Conservation (phyloP, 2,797 vertebrate species). For the Cetoscarus ocellatus region DNA sequence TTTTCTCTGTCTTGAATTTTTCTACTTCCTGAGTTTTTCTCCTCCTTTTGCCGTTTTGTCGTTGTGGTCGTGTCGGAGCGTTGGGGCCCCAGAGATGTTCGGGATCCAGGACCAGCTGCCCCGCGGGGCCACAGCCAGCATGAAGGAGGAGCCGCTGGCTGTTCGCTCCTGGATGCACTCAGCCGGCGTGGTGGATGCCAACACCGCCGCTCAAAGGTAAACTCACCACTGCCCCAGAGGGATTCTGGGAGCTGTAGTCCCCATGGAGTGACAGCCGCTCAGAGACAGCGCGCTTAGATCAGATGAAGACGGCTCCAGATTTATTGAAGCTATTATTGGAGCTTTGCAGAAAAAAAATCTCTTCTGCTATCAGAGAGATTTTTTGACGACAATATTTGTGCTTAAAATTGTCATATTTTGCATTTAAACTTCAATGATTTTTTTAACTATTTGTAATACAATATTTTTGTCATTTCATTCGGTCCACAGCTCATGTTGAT, state of each 20-base stretch:
- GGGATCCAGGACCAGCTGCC: slow-evolving; percentile 93
- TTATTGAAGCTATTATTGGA: too few relatives aligned
- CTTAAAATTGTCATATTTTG: too few relatives aligned
- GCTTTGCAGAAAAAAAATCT: too few relatives aligned
- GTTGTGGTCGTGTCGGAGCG: background rate
- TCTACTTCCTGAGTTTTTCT: background rate
- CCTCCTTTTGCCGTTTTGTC: background rate
- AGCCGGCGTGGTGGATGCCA: slow-evolving; percentile 92
- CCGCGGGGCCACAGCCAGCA: slow-evolving; percentile 87
- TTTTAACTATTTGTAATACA: too few relatives aligned
- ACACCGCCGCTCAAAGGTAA: slow-evolving; percentile 95
- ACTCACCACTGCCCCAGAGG: slow-evolving; percentile 60
- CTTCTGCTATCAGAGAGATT: too few relatives aligned
- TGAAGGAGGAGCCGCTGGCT: slow-evolving; percentile 96
- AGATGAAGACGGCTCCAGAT: background rate
- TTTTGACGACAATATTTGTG: too few relatives aligned
- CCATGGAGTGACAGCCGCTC: slow-evolving; percentile 10
- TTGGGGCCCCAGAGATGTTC: slow-evolving; percentile 83
- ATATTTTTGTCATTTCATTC: too few relatives aligned
- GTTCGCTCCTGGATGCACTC: slow-evolving; percentile 96
- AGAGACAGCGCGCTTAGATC: background rate
- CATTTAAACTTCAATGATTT: too few relatives aligned
- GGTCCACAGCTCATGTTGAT: too few relatives aligned
- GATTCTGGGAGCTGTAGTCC: slow-evolving; percentile 68
- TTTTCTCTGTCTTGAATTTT: background rate